These are phyloP conservation scores for Amiota communis DNA, from an alignment of 2,888 invertebrate genomes.

Conservation along the genomic window DNA sequence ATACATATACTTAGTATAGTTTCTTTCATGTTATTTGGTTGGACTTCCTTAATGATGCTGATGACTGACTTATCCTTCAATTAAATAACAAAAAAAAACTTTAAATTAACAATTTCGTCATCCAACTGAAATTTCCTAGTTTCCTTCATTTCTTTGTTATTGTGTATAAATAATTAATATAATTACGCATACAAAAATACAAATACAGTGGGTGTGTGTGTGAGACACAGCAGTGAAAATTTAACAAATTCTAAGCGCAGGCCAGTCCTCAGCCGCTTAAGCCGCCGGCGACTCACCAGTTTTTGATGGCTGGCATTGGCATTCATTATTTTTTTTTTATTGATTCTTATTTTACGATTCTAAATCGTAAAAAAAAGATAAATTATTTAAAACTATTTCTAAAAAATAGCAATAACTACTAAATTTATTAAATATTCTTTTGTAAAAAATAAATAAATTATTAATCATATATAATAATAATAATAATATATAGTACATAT, in stretches of 20 bases:
- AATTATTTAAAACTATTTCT: constrained; percentile 36
- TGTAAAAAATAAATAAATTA: constrained; percentile 35
- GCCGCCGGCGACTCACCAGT: too few species aligned
- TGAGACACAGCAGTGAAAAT: background rate
- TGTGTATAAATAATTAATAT: constrained; percentile 27
- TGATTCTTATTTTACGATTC: constrained; percentile 40
- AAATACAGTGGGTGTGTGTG: background rate
- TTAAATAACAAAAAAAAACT: too few species aligned
- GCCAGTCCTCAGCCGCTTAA: too few species aligned
- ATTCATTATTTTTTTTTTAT: background rate
- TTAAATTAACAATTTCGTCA: too few species aligned
- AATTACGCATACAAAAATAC: constrained; percentile 21
- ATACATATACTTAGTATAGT: background rate
- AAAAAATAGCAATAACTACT: constrained; percentile 3
- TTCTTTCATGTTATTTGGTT: background rate
- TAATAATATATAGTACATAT: constrained; percentile 57
- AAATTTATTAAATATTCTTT: constrained; percentile 5
- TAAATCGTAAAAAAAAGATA: constrained; percentile 43
- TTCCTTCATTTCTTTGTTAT: background rate
- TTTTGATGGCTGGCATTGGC: too few species aligned
- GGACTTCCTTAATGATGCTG: too few species aligned
- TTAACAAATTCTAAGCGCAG: constrained; percentile 3
- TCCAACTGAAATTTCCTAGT: background rate
- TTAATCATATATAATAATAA: constrained; percentile 48
- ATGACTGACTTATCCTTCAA: too few species aligned